Evolutionary conservation across 2,797 vertebrate species (phyloP).

Genomic region (Diglossa cyanea): DNA sequence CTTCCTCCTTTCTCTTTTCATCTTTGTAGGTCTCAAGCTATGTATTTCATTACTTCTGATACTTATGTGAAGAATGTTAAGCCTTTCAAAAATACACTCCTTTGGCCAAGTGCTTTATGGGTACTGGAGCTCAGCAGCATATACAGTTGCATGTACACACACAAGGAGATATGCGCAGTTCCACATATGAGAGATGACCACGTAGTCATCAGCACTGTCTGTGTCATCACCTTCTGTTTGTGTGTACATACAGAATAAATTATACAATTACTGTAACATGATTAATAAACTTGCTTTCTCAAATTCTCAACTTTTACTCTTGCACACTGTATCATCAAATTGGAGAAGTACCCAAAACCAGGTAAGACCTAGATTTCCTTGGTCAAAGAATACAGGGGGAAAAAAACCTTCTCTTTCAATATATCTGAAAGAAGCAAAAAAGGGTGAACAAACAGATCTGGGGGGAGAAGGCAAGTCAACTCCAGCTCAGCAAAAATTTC

Average conservation of each 20-base stretch:
- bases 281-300: neutral
- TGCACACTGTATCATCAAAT: neutral
- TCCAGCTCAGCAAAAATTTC: slow-evolving; percentile 21
- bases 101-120: neutral
- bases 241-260: neutral
- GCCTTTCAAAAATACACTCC: neutral
- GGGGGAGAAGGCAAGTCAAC: neutral
- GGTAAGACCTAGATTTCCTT: neutral
- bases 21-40: neutral
- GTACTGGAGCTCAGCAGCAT: neutral
- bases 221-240: neutral
- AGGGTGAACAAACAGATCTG: neutral
- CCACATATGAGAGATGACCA: neutral
- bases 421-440: neutral
- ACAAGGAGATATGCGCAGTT: neutral
- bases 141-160: neutral
- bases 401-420: neutral
- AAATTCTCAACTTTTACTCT: neutral
- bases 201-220: neutral
- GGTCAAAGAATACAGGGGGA: neutral
- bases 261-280: neutral
- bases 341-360: neutral
- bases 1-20: neutral
- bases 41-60: neutral
- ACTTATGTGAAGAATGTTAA: neutral